These are phyloP conservation scores for Macaria liturata DNA, from an alignment of 2,888 invertebrate genomes.

Conservation along the genomic window DNA sequence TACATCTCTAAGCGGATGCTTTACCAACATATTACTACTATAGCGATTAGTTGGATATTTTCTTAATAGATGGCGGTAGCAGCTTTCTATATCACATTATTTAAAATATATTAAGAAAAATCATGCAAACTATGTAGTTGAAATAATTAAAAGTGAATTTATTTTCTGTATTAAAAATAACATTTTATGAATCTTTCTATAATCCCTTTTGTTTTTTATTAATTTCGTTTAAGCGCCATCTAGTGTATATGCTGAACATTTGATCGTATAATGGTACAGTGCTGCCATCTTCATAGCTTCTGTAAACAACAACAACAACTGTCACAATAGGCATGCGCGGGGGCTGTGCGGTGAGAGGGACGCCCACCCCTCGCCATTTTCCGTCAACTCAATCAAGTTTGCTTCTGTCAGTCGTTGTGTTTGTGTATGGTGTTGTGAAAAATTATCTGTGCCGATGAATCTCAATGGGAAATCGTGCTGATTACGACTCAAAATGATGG, in stretches of 20 bases:
- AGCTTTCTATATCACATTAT: too few relatives aligned
- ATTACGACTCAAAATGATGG: constrained; percentile 78
- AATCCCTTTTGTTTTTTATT: too few relatives aligned
- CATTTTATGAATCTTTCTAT: too few relatives aligned
- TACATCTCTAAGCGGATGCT: too few relatives aligned
- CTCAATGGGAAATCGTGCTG: constrained; percentile 81
- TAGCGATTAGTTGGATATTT: too few relatives aligned
- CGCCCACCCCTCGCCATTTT: constrained; percentile 75
- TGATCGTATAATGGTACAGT: constrained; percentile 43
- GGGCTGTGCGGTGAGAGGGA: constrained; percentile 48
- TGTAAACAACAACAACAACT: constrained; percentile 29
- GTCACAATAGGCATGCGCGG: constrained; percentile 59
- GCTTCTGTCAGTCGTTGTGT: constrained; percentile 82
- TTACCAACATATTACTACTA: too few relatives aligned
- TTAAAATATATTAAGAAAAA: too few relatives aligned
- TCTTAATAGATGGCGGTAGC: too few relatives aligned
- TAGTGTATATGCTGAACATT: constrained; percentile 19
- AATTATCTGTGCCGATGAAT: constrained; percentile 80
- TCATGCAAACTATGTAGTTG: too few relatives aligned
- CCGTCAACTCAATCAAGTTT: constrained; percentile 79
- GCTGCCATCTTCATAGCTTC: constrained; percentile 55
- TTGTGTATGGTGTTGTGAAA: constrained; percentile 82
- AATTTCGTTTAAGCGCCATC: constrained; percentile 40
- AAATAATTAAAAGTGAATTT: too few relatives aligned
- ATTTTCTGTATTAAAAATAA: too few relatives aligned